Base-by-base conservation (phyloP, 2,888 invertebrate species). In the Scaptomyza reducta region DNA sequence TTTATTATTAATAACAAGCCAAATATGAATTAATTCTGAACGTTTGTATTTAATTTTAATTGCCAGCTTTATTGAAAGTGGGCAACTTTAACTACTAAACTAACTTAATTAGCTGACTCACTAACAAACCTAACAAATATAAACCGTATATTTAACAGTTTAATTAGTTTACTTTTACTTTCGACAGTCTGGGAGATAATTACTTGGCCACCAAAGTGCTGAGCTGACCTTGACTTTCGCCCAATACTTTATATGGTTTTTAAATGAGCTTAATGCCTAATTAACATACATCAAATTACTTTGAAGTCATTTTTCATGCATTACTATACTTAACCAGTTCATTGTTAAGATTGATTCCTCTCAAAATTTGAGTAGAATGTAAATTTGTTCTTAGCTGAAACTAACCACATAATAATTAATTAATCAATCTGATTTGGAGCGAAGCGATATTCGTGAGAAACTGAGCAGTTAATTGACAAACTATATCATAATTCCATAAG, bases 141-240 rank as follows among this genome's bases (percentile, higher is more conserved):
- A 14, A 14, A 9, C 14, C 35, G 22, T 35, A 18, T 44, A 66
- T 27, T 53, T 65, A 40, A 44, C 38, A 49, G 58, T 60, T 67
- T 75, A 55, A 66, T 56, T 55, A 47, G 49, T 77, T 70, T 60
- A 58, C 80, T 80, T 81, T 81, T 81, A 81, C 80, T 81, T 82
- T 82, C 74, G 51, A 60, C 56, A 14, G 33, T 6, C 18, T 33
- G 3, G n/a, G 2, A 35, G 45, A 38, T 38, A 53, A 54, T 47
- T 45, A 31, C 16, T 5, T 44, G 45, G 5, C 49, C n/a, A 35
- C 6, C 60, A 71, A 51, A 66, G 46, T 46, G 57, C 53, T 44
- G 27, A 45, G 11, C 11, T 40, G 78, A 71, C 80, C 80, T 79
- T 82, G 82, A 78, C 65, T 65, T 60, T 14, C 42, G 35, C 16